Percentiles rank a stretch among this genome's conserved stretches.
Conservation (phyloP, 2,113 vertebrate species). For the Spea multiplicata region DNA sequence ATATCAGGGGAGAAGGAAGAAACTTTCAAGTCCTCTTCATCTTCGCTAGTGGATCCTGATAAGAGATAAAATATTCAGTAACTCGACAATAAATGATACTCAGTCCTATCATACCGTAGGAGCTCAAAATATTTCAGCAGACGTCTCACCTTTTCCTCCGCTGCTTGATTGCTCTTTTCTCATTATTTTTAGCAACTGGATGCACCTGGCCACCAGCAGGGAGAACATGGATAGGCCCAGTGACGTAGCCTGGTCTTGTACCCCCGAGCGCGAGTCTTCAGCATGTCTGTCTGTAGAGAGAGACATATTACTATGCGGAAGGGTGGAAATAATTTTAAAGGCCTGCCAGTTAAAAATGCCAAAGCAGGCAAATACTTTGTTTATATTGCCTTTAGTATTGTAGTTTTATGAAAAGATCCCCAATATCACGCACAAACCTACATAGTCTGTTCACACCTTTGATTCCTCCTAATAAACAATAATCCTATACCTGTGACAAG, state of each 20-base stretch:
- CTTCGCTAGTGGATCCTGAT: constrained; percentile 63
- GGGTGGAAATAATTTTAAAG: too few relatives aligned
- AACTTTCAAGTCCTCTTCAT: constrained; percentile 80
- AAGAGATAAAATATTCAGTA: constrained; percentile 22
- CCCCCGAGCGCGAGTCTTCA: constrained; percentile 79
- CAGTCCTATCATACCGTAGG: too few relatives aligned
- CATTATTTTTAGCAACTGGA: constrained; percentile 73
- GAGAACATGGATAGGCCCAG: constrained; percentile 92
- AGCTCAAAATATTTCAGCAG: not conserved
- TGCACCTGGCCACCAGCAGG: constrained; percentile 85
- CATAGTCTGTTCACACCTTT: too few relatives aligned
- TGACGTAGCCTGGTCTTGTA: constrained; percentile 87
- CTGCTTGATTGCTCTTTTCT: constrained; percentile 53
- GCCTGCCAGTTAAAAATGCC: too few relatives aligned
- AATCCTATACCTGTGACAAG: too few relatives aligned
- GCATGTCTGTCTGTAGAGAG: constrained; percentile 61
- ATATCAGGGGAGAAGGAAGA: constrained; percentile 84
- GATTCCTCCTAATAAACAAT: too few relatives aligned
- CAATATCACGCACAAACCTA: too few relatives aligned
- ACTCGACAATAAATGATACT: too few relatives aligned
- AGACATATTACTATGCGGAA: not conserved
- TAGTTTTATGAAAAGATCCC: too few relatives aligned
- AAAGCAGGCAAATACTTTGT: too few relatives aligned
- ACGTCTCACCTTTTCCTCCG: constrained; percentile 12
- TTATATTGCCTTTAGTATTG: too few relatives aligned